These are phyloP conservation scores for Yponomeuta malinellus DNA, from an alignment of 2,888 invertebrate species.

Conservation along the genomic window DNA sequence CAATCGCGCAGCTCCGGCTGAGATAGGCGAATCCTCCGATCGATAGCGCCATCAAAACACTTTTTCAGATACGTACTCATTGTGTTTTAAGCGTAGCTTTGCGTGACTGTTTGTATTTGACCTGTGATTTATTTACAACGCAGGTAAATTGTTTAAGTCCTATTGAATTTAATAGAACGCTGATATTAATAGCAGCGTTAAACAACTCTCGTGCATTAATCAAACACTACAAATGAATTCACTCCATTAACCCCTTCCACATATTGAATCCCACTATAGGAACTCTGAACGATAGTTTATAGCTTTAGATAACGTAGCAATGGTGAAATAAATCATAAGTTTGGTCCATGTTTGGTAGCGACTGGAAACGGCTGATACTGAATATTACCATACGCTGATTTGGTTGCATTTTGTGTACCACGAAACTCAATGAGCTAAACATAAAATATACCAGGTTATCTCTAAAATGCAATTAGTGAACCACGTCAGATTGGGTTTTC, in stretches of 20 bases:
- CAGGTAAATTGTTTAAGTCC: background rate
- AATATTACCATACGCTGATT: constrained; percentile 27
- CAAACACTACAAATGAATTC: background rate
- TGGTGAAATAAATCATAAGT: constrained; percentile 14
- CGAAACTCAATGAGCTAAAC: too few relatives aligned
- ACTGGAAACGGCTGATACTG: constrained; percentile 25
- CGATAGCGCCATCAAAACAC: background rate
- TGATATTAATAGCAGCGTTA: background rate
- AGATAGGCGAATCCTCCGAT: constrained; percentile 2
- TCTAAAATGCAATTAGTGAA: too few relatives aligned
- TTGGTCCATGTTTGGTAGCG: constrained; percentile 24
- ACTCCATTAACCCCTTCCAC: constrained; percentile 3
- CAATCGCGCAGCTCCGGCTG: constrained; percentile 20
- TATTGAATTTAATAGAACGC: background rate
- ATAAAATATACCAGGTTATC: too few relatives aligned
- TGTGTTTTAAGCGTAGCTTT: background rate
- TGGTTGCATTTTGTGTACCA: background rate
- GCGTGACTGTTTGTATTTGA: constrained; percentile 7
- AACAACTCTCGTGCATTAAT: background rate
- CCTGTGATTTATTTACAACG: constrained; percentile 7
- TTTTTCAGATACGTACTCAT: background rate
- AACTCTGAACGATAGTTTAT: background rate
- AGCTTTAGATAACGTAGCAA: constrained; percentile 10
- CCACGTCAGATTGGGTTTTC: too few relatives aligned
- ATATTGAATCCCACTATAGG: constrained; percentile 4